These are phyloP conservation scores for Melozone crissalis DNA, from an alignment of 2,113 vertebrate genomes.

Conservation along the genomic window DNA sequence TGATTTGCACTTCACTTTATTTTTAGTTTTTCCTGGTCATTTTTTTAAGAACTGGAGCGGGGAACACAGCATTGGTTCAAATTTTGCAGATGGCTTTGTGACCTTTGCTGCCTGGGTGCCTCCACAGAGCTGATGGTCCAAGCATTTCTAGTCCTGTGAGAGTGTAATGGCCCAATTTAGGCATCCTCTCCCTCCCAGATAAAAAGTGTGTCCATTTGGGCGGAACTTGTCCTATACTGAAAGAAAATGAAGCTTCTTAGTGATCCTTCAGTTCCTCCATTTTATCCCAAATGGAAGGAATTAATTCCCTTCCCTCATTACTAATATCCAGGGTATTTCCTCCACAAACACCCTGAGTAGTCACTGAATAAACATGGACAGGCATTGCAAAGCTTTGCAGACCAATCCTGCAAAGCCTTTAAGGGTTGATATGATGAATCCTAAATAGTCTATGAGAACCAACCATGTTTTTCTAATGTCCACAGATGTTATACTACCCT, in stretches of 20 bases:
- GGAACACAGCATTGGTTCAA: background rate
- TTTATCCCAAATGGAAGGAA: background rate
- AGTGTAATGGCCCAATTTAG: background rate
- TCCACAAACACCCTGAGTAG: background rate
- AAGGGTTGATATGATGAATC: background rate
- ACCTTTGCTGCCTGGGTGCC: background rate
- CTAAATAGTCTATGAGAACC: background rate
- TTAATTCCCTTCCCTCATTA: background rate
- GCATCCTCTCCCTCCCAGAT: background rate
- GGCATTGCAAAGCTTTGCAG: background rate
- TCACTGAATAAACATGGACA: background rate
- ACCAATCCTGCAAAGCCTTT: background rate
- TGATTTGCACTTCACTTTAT: background rate
- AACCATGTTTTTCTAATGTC: background rate
- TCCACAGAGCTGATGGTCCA: accelerated
- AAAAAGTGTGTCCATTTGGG: background rate
- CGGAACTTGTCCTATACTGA: background rate
- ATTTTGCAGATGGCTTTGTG: background rate
- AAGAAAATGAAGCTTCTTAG: background rate
- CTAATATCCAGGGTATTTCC: background rate
- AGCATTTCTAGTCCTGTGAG: background rate
- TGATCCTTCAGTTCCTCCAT: background rate
- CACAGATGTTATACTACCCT: background rate
- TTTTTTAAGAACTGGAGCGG: background rate
- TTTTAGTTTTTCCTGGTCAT: background rate